Base-by-base conservation (phyloP, 35 echinoderm and acorn worm species). In the Ophioderma brevispina region DNA sequence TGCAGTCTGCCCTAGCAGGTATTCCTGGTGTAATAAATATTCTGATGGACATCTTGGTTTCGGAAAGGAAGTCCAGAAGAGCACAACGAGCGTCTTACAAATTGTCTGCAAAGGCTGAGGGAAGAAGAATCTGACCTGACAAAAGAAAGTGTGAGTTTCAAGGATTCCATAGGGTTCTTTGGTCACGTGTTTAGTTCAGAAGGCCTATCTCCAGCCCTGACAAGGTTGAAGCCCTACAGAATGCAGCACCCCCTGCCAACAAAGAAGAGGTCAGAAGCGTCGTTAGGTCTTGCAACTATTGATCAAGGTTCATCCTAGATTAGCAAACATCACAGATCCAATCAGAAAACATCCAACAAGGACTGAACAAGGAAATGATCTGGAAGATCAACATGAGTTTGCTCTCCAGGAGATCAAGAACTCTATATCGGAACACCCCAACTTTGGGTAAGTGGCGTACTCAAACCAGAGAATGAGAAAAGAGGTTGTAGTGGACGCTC, bases 71-170 rank as follows among this genome's bases (percentile, higher is more conserved):
- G n/a, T 34, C 36, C 78, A 79, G 55, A 84, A 63, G 80, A 91
- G 39, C 85, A 88, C 37, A 38, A 83, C 41, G 82, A 77, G 3
- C 36, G 50, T 32, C 84, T 95, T 21, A 25, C 19, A 36, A 49
- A 85, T 28, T n/a, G n/a, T n/a, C n/a, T n/a, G n/a, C 85, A 92
- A 80, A 78, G 86, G 21, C 75, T 89, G 23, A 8, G 85, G 76
- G 94, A 96, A 19, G 85, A 89, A 31, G 92, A 92, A 25, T 92
- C 31, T 92, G 86, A 76, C 86, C 89, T 31, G 85, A 96, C 39
- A 28, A 81, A 25, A 41, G 33, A 0, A 90, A 90, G 35, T 90
- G 92, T 55, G 87, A 94, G 33, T 86, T 90, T 78, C 81, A 88
- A n/a, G n/a, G n/a, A n/a, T n/a, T n/a, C n/a, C n/a, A n/a, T n/a